These are phyloP conservation scores for Gortyna flavago DNA, from an alignment of 2,888 invertebrate genomes.

Conservation along the genomic window DNA sequence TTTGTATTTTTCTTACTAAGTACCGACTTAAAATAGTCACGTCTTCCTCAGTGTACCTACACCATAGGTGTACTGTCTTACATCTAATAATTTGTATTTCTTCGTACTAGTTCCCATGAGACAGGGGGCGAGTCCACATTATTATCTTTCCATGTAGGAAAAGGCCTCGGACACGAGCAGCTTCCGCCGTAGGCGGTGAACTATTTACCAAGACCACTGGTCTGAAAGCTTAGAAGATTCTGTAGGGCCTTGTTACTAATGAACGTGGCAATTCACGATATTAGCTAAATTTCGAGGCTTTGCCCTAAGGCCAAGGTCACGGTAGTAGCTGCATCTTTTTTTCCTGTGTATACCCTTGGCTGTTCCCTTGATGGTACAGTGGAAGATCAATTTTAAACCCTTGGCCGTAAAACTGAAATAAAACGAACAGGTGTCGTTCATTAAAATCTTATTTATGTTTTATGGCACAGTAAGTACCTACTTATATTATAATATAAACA, in stretches of 20 bases:
- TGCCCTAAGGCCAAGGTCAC: background rate
- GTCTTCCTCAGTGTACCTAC: constrained; percentile 23
- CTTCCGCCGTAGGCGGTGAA: background rate
- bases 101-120: constrained; percentile 46
- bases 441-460: too few species aligned
- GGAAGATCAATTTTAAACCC: background rate
- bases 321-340: background rate
- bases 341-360: background rate
- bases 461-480: too few species aligned
- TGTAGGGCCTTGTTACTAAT: background rate
- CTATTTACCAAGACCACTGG: background rate
- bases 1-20: background rate
- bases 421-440: background rate
- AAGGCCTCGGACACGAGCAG: constrained; percentile 10
- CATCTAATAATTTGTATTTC: constrained; percentile 44
- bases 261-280: background rate
- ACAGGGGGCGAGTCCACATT: constrained; percentile 26
- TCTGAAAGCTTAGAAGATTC: background rate
- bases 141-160: constrained; percentile 37
- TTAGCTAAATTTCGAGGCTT: background rate
- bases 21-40: constrained; percentile 11
- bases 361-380: background rate
- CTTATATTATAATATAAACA: too few species aligned
- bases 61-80: constrained; percentile 29
- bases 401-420: background rate